These are phyloP conservation scores for Goniozus legneri DNA, from an alignment of 1,140 invertebrate species.

Conservation along the genomic window DNA sequence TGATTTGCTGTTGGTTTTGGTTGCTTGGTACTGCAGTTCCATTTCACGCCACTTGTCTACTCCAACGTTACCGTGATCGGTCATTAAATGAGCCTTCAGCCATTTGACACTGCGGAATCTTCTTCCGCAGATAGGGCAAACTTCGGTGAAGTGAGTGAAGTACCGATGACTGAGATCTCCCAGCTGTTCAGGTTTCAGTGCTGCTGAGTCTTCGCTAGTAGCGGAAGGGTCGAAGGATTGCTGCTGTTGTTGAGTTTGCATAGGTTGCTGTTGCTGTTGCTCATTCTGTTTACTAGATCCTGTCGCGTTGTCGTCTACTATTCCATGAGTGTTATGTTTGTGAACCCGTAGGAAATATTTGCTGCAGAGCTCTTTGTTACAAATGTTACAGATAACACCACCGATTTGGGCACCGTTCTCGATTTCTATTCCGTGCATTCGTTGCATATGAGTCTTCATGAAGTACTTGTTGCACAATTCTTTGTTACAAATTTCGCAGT, in stretches of 20 bases:
- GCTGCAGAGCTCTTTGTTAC: constrained; percentile 95
- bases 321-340: constrained; percentile 97
- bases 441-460: constrained; percentile 99
- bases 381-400: constrained; percentile 93
- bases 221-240: constrained; percentile 28
- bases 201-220: constrained; percentile 49
- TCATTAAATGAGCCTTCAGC: constrained; percentile 82
- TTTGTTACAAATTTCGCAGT: constrained; percentile 99
- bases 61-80: constrained; percentile 77
- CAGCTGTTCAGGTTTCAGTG: constrained; percentile 55
- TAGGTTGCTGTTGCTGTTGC: constrained; percentile 17
- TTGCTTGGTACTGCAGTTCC: constrained; percentile 54
- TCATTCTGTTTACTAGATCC: constrained; percentile 19
- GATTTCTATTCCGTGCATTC: constrained; percentile 97
- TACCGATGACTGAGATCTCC: constrained; percentile 62
- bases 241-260: too few relatives aligned
- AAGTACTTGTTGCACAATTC: constrained; percentile 99
- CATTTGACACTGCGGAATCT: constrained; percentile 88
- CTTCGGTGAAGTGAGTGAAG: constrained; percentile 71
- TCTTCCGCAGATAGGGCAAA: constrained; percentile 82
- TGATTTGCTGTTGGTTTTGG: constrained; percentile 24
- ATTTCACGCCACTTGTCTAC: constrained; percentile 69
- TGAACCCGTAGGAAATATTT: constrained; percentile 97
- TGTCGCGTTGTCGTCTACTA: constrained; percentile 67
- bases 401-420: constrained; percentile 87